Conservation (phyloP, 2,113 vertebrate species). For the Beaufortia kweichowensis region DNA sequence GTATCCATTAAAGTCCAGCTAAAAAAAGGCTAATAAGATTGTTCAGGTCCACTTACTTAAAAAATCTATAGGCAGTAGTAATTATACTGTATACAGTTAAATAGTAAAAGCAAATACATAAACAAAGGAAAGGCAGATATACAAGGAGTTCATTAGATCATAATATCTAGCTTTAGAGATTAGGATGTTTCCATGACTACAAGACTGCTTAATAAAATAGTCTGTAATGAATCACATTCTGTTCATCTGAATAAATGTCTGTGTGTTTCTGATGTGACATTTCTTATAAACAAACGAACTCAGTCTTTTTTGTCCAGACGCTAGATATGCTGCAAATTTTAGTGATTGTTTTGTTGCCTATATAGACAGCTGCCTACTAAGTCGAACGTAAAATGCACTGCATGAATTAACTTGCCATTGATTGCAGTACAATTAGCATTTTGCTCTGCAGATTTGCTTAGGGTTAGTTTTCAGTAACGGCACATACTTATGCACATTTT, state of each 20-base stretch:
- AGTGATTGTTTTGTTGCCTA: too few relatives aligned
- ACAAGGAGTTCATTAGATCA: constrained; percentile 45
- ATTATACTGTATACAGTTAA: too few relatives aligned
- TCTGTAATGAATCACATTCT: constrained; percentile 52
- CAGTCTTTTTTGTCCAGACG: constrained; percentile 32
- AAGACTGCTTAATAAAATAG: constrained; percentile 44
- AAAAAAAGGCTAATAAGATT: constrained; percentile 22
- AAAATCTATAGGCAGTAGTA: too few relatives aligned
- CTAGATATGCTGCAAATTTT: background rate
- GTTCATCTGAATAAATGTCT: constrained; percentile 52
- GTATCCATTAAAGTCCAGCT: constrained; percentile 17
- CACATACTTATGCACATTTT: too few relatives aligned
- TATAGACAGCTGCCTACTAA: too few relatives aligned
- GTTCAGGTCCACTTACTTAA: too few relatives aligned
- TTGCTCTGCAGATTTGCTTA: too few relatives aligned
- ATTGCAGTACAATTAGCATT: too few relatives aligned
- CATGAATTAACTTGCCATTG: too few relatives aligned
- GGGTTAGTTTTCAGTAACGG: too few relatives aligned
- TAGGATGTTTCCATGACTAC: constrained; percentile 54
- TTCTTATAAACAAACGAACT: constrained; percentile 43
- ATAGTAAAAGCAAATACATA: background rate
- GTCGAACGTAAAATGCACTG: too few relatives aligned
- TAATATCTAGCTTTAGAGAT: constrained; percentile 43
- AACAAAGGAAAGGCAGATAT: background rate
- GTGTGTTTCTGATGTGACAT: constrained; percentile 32